Conservation (phyloP, 2,888 invertebrate genomes). For the Lasius platythorax region DNA sequence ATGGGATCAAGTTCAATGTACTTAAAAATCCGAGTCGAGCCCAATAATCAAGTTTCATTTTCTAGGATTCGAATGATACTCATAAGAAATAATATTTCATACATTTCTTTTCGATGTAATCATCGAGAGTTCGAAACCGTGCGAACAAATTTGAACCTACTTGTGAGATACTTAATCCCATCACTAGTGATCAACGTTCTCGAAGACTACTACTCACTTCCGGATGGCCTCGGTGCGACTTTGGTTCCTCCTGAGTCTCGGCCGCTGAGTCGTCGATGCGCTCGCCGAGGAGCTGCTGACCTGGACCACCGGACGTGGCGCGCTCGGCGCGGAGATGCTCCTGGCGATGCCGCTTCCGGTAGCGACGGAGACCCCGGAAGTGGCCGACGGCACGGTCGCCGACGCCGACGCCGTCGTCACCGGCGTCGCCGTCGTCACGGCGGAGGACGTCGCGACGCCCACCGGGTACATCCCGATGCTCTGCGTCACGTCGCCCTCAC, state of each 20-base stretch:
- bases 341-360: slow-evolving; percentile 78
- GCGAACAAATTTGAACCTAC: too few relatives aligned
- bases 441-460: slow-evolving; percentile 75
- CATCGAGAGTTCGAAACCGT: too few relatives aligned
- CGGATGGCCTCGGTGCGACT: slow-evolving; percentile 85
- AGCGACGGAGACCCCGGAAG: slow-evolving; percentile 60
- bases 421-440: slow-evolving; percentile 72
- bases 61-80: too few relatives aligned
- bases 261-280: slow-evolving; percentile 86
- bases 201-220: slow-evolving; percentile 84
- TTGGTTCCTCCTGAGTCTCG: slow-evolving; percentile 86
- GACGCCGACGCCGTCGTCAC: slow-evolving; percentile 64
- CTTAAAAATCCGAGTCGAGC: too few relatives aligned
- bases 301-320: slow-evolving; percentile 80
- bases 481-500: slow-evolving; percentile 79
- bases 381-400: slow-evolving; percentile 59
- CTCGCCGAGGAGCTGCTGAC: slow-evolving; percentile 76
- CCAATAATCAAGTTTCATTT: too few relatives aligned
- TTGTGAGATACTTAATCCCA: too few relatives aligned
- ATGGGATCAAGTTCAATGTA: too few relatives aligned
- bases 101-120: too few relatives aligned
- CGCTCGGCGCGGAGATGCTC: slow-evolving; percentile 81
- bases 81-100: too few relatives aligned
- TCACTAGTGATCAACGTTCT: neutral
- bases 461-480: slow-evolving; percentile 81